A percentile compares a stretch with the other conserved stretches of the same genome.
These are phyloP conservation scores for Drosophila niveifrons DNA, from an alignment of 2,888 invertebrate genomes.

Conservation along the genomic window DNA sequence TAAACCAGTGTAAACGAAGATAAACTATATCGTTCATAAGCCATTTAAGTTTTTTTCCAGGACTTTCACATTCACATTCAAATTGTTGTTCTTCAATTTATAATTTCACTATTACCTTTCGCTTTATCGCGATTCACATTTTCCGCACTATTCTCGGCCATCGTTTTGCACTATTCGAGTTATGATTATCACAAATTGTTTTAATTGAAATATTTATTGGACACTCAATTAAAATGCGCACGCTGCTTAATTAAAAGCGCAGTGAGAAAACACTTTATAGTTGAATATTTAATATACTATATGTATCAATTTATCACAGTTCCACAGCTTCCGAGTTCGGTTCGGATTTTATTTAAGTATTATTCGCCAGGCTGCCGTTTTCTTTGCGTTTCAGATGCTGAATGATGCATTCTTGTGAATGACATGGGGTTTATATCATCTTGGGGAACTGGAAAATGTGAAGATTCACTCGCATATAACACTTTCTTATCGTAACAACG, in stretches of 20 bases:
- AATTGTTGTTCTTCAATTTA: background rate
- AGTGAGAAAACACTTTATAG: background rate
- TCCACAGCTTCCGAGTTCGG: constrained; percentile 9
- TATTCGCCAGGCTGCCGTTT: constrained; percentile 4
- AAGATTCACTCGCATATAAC: constrained; percentile 20
- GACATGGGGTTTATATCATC: constrained; percentile 34
- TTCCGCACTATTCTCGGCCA: constrained; percentile 20
- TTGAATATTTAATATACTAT: constrained; percentile 1
- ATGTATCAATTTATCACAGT: constrained; percentile 18
- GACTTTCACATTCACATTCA: background rate
- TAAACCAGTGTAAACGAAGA: background rate
- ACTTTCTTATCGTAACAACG: constrained; percentile 37
- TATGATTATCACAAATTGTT: constrained; percentile 1
- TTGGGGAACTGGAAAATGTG: background rate
- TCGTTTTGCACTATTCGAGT: constrained; percentile 1
- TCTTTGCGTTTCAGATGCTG: constrained; percentile 10
- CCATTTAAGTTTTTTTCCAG: background rate
- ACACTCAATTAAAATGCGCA: constrained; percentile 33
- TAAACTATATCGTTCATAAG: background rate
- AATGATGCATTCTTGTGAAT: constrained; percentile 40
- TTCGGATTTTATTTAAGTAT: background rate
- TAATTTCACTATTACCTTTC: constrained; percentile 24
- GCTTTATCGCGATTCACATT: constrained; percentile 26
- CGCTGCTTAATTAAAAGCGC: constrained; percentile 12
- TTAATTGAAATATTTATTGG: constrained; percentile 31